phyloP scores from a whole-genome alignment of 1,140 invertebrate species.

The Drosophila nigromelanica region DNA sequence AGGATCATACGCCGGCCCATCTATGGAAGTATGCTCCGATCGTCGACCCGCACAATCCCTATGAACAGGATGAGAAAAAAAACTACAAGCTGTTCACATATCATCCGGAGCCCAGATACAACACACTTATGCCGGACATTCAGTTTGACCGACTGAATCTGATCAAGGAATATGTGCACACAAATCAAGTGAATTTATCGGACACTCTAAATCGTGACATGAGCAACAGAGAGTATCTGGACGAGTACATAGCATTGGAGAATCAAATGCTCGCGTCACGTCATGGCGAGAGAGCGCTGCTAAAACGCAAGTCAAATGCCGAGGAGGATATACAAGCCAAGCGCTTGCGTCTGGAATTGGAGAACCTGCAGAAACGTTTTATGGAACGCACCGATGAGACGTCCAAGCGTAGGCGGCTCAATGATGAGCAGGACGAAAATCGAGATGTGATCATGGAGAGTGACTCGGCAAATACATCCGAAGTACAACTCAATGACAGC shows the following conservation, averaged over 20 bases:
- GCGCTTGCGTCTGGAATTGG: neutral
- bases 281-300: conserved; percentile 42
- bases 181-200: conserved; percentile 51
- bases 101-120: conserved; percentile 77
- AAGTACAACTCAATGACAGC: conserved; percentile 4
- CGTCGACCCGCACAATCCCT: conserved; percentile 67
- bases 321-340: neutral
- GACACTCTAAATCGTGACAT: conserved; percentile 49
- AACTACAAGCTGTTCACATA: conserved; percentile 80
- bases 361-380: conserved; percentile 28
- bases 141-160: conserved; percentile 72
- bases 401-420: conserved; percentile 7
- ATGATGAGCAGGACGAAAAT: neutral
- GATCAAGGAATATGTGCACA: conserved; percentile 74
- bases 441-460: conserved; percentile 1
- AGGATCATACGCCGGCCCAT: conserved; percentile 69
- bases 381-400: neutral
- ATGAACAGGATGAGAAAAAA: conserved; percentile 72
- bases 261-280: conserved; percentile 72
- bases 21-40: conserved; percentile 64
- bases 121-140: conserved; percentile 75
- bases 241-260: conserved; percentile 69
- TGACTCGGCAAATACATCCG: conserved; percentile 24
- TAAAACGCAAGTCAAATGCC: neutral
- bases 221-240: conserved; percentile 61